Evolutionary conservation across 2,113 vertebrate species (phyloP).

Genomic region (Phylloscopus trochilus): DNA sequence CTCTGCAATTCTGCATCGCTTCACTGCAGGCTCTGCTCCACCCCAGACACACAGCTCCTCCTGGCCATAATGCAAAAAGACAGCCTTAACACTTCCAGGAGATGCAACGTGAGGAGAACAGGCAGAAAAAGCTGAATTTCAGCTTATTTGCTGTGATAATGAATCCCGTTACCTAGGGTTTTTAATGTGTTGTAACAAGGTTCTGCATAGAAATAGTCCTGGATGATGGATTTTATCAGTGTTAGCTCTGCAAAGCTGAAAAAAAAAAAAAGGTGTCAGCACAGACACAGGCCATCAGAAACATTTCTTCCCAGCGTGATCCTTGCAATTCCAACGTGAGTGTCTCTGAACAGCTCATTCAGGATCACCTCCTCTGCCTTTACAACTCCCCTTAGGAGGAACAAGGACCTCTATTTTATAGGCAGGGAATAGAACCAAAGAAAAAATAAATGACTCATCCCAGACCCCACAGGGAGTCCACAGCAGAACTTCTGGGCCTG

Average conservation of each 20-base stretch:
- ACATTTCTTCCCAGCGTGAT: background rate
- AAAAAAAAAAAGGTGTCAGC: background rate
- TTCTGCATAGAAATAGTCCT: background rate
- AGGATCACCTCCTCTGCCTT: background rate
- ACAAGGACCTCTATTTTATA: background rate
- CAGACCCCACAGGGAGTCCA: background rate
- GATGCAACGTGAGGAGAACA: background rate
- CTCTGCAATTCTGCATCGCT: background rate
- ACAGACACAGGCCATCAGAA: background rate
- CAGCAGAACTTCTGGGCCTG: background rate
- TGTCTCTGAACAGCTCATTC: background rate
- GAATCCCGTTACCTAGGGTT: background rate
- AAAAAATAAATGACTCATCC: background rate
- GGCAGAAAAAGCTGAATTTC: background rate
- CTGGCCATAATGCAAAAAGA: background rate
- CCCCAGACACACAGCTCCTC: background rate
- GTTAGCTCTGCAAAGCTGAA: background rate
- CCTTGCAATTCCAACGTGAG: background rate
- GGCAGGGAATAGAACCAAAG: background rate
- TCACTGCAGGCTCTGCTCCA: background rate
- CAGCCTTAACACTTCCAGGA: background rate
- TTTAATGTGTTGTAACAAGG: background rate
- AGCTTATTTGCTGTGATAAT: accelerated
- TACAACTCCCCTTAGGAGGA: background rate
- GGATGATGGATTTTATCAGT: background rate